phyloP scores from a whole-genome alignment of 64 coral and sea anemone species.

The Actinia tenebrosa region DNA sequence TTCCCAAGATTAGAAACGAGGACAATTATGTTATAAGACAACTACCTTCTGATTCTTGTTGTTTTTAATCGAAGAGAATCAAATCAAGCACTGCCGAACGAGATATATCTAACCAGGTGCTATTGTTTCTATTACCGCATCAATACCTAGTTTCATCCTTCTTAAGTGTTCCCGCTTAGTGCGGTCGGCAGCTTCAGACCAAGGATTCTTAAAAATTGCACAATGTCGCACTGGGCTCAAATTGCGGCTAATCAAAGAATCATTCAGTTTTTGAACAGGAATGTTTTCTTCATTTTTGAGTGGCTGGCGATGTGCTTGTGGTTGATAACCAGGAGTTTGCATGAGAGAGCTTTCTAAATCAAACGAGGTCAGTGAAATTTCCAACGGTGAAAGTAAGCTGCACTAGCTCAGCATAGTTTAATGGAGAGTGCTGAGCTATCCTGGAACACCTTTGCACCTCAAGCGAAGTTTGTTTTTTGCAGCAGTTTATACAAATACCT shows the following conservation, averaged over 20 bases:
- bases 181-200: slow-evolving; percentile 17
- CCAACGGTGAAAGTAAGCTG: not conserved
- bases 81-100: too few relatives aligned
- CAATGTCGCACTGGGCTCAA: slow-evolving; percentile 30
- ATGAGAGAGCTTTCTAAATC: not conserved
- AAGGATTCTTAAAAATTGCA: not conserved
- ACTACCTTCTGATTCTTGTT: too few relatives aligned
- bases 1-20: too few relatives aligned
- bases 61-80: too few relatives aligned
- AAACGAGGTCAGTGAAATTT: not conserved
- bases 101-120: slow-evolving; percentile 7
- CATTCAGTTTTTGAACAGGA: slow-evolving; percentile 30
- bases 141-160: slow-evolving; percentile 24
- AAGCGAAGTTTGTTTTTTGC: too few relatives aligned
- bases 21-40: too few relatives aligned
- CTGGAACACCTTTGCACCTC: too few relatives aligned
- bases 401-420: not conserved
- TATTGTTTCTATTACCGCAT: slow-evolving; percentile 36
- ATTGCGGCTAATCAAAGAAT: slow-evolving; percentile 25
- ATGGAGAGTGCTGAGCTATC: not conserved
- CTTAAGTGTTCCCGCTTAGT: slow-evolving; percentile 34
- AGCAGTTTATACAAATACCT: too few relatives aligned
- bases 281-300: not conserved
- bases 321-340: slow-evolving; percentile 20
- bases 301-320: not conserved